These are phyloP conservation scores for Drosophila tristis DNA, from an alignment of 1,140 invertebrate genomes.

Conservation along the genomic window DNA sequence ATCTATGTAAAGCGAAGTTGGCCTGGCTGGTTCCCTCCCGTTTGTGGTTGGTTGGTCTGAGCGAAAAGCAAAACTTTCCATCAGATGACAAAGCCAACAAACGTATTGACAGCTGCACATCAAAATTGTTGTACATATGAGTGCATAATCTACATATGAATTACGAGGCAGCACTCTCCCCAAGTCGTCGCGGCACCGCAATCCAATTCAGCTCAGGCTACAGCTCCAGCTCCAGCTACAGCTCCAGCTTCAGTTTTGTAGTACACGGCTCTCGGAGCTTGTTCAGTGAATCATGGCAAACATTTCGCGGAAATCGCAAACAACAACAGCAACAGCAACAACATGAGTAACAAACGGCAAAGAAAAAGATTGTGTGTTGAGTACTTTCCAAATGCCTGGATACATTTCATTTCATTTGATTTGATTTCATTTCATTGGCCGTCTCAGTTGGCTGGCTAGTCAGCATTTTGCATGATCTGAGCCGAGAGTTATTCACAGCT, in stretches of 20 bases:
- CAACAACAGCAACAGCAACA: slow-evolving; percentile 36
- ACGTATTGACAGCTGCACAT: slow-evolving; percentile 75
- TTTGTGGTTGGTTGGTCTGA: too few species aligned
- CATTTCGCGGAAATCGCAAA: slow-evolving; percentile 71
- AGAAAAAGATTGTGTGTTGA: slow-evolving; percentile 27
- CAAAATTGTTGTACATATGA: slow-evolving; percentile 60
- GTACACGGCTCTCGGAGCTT: slow-evolving; percentile 49
- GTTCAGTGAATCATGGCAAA: slow-evolving; percentile 75
- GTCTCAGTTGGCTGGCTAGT: slow-evolving; percentile 55
- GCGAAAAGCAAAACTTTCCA: slow-evolving; percentile 53
- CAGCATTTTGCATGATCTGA: slow-evolving; percentile 53
- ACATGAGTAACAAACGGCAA: slow-evolving; percentile 20
- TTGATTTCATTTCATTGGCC: slow-evolving; percentile 51
- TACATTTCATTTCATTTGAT: slow-evolving; percentile 64
- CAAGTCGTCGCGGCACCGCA: too few species aligned
- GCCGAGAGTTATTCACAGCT: slow-evolving; percentile 19
- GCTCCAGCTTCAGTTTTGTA: slow-evolving; percentile 33
- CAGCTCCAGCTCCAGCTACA: slow-evolving; percentile 21
- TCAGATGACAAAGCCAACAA: slow-evolving; percentile 49
- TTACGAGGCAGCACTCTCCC: slow-evolving; percentile 42
- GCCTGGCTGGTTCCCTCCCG: too few species aligned
- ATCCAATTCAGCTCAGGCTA: slow-evolving; percentile 9
- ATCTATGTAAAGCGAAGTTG: too few species aligned
- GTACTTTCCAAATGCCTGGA: slow-evolving; percentile 63
- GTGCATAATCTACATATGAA: slow-evolving; percentile 72